Conservation (phyloP, 92 coral and sea anemone species). For the Virgularia gustaviana region DNA sequence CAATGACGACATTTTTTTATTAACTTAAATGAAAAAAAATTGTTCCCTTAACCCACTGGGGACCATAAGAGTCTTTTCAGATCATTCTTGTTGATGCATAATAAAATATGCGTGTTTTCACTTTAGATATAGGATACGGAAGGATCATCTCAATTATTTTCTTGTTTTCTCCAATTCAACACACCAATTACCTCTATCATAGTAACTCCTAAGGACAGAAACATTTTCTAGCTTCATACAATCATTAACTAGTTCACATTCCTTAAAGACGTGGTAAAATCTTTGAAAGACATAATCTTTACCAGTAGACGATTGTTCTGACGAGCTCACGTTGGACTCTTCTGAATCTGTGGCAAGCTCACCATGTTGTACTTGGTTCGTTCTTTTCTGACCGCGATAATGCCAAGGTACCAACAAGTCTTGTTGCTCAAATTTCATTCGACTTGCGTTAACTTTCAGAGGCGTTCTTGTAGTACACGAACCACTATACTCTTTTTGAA, state of each 20-base stretch:
- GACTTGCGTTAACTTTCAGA: slow-evolving; percentile 59
- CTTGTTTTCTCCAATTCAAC: slow-evolving; percentile 62
- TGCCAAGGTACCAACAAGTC: slow-evolving; percentile 89
- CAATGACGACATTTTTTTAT: no score
- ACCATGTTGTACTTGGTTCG: slow-evolving; percentile 16
- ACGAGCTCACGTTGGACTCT: background rate
- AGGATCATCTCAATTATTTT: background rate
- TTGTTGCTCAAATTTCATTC: slow-evolving; percentile 84
- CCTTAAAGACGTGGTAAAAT: slow-evolving; percentile 90
- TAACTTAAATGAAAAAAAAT: no score
- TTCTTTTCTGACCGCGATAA: slow-evolving; percentile 63
- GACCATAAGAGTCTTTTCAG: background rate
- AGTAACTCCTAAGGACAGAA: slow-evolving; percentile 58
- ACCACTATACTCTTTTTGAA: background rate
- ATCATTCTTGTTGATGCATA: no score
- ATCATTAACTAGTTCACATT: slow-evolving; percentile 72
- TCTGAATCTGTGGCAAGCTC: background rate
- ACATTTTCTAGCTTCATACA: slow-evolving; percentile 63
- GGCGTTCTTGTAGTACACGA: background rate
- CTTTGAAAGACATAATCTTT: slow-evolving; percentile 75
- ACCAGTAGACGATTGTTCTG: background rate
- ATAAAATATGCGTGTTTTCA: no score
- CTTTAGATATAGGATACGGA: background rate
- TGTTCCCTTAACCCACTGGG: background rate
- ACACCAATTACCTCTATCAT: slow-evolving; percentile 98